Base-by-base conservation (phyloP, 2,888 invertebrate species). In the Amaurobius ferox region DNA sequence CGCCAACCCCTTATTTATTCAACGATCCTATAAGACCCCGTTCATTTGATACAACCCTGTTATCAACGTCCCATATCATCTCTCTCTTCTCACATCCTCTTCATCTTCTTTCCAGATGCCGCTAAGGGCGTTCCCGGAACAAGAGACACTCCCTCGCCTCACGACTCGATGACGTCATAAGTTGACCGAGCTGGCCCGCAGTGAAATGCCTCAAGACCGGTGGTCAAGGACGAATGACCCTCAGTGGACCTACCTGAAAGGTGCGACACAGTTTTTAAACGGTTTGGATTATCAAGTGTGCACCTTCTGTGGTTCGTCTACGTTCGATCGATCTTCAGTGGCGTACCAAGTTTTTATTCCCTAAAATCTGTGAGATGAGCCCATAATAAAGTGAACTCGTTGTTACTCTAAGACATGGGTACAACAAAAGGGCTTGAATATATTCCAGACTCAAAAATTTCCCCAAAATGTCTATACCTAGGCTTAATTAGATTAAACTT, bases 141-240 rank as follows among this genome's bases (percentile, higher is more conserved):
- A 71, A 71, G 71, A 30, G 40, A 55, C 55, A 79, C 79, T 62
- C 79, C 79, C 64, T 44, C 76, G 44, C 48, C 48, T 76, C 76
- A 76, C 67, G 66, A 76, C 23, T 55, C 19, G 23, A 23, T 55
- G 55, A 55, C 23, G 23, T 55, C 55, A 55, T n/a, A 6, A 44
- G 16, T n/a, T 16, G 16, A n/a, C 44, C 55, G 6, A 55, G 7
- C 23, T 23, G 19, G 55, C 55, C 23, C 23, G 55, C 55, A 19
- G 23, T 55, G 55, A 55, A 23, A 55, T 55, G 55, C 16, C 23
- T 11, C 55, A 23, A 5, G 23, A 55, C 19, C 23, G 55, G 23
- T 55, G 55, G 55, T 55, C 55, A 55, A 55, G 55, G 5, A 55
- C 19, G 6, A 16, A 7, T 19, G 55, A 55, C 23, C 55, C 16